Base-by-base conservation (phyloP, 2,113 vertebrate species). In the Callospermophilus lateralis region DNA sequence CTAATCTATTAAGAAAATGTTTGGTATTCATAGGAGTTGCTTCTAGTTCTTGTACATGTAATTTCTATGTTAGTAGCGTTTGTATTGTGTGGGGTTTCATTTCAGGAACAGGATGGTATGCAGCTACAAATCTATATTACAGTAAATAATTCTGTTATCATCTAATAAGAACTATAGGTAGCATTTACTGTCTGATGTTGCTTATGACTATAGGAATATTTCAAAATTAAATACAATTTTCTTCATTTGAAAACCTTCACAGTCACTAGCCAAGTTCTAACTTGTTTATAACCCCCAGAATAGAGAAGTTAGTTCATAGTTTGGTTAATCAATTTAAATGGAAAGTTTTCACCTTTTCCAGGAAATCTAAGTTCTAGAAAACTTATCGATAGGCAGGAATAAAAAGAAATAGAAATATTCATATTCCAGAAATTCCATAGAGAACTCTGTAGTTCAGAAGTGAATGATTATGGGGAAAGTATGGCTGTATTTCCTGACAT, bases 1-100 rank as follows among this genome's bases (percentile, higher is more conserved):
- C 13, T 94, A 97, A 58, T 88, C 11, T 84, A 78, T 78, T 96
- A 90, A 72, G 30, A 94, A 93, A 79, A 92, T 84, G 3, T 84
- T 91, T 68, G 8, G 16, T 45, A 32, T 61, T 78, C 93, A 42
- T 37, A 2, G 13, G 95, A 86, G 32, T 68, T 93, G 65, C 22
- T 55, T 96, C 48, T 68, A 65, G 17, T 89, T 89, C 37, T 84
- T 4, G 8, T 68, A 34, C 61, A 39, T 39, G 8, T 81, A 77
- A 94, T 93, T 79, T 84, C 53, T 84, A 11, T 73, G 6, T 76
- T 93, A 86, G 39, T 84, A 86, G 39, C 85, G 93, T 58, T 81
- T 39, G 37, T 39, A 72, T 76, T 45, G 67, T 45, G 68, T 85
- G 20, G 20, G 73, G 7, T 86, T 94, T 63, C 3, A 58, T 86